Evolutionary conservation across 2,113 vertebrate genomes (phyloP), one percentile per base, ranked within the genome.

Genomic region (Acinonyx jubatus): DNA sequence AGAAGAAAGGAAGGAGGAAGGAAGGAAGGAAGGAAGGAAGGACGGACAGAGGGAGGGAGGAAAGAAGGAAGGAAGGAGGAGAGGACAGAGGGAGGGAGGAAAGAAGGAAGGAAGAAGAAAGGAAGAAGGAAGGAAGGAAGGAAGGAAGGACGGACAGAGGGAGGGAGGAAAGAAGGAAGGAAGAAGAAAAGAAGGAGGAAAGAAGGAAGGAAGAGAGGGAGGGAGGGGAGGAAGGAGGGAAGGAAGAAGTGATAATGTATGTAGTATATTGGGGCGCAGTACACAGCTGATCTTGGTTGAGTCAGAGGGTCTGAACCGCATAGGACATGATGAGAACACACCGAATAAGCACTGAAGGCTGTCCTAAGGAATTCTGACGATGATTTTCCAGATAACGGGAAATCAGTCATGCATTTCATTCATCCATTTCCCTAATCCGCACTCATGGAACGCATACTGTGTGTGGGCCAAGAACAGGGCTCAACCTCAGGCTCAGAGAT

Each of bases 31-130:
- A 5, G 38, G 38, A 38, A 4, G 38, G 4, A 38, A 38, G 4
- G 29, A 19, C 3, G 12, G 33, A 9, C n/a, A n/a, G n/a, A n/a
- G n/a, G n/a, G n/a, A n/a, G 41, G 23, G 9, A 38, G 11, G 38
- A 7, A 41, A 1, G 13, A 6, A 27, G 2, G 71, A 36, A 41
- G 38, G 9, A 19, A 41, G 19, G 27, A 29, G 2, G 4, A 4
- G n/a, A 13, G 5, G 7, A 0, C 2, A 0, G 15, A 10, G 4
- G 8, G 3, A 10, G 3, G 1, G 0, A 25, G 3, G 31, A 0
- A 13, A 6, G 18, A 6, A 13, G 6, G 50, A 21, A 1, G 11
- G 31, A 0, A 1, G 7, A 3, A 13, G 11, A 18, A 7, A 23
- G 45, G 8, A 18, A 45, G 12, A 10, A n/a, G n/a, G 36, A 1